Evolutionary conservation across 2,113 vertebrate species (phyloP), one percentile per base, ranked within the genome.

Genomic region (Cygnus atratus): DNA sequence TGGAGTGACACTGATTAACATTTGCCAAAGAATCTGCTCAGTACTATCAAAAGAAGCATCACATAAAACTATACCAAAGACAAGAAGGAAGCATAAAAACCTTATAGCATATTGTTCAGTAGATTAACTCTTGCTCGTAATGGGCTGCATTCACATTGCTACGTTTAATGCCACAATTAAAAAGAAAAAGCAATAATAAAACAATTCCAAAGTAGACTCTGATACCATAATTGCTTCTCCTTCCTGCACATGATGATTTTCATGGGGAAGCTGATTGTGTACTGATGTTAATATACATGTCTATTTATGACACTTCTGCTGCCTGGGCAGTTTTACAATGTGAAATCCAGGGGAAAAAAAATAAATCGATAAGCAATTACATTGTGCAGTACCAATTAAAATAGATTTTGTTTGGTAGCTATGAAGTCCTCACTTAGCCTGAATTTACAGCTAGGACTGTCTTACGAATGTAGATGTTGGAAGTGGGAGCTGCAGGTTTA

Each of bases 311-410:
- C 21, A 57, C 58, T 48, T 82, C 75, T 88, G 61, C 54, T 67
- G 57, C 62, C 37, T 39, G 46, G 33, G 35, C 76, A 75, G 52
- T 35, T 84, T 92, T 63, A 78, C 50, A 72, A 3, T 5, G 15
- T 61, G 79, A 67, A 94, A 90, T 44, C 29, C 7, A 7, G 14
- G 13, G 14, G 15, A 18, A 28, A 22, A 58, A 33, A 55, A 35
- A n/a, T 8, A 61, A 82, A 87, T 92, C 92, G 83, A 92, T 95
- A 92, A 92, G 48, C 66, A 91, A 88, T 92, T 84, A 88, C 39
- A 22, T 6, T 48, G n/a, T 28, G 44, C 57, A 33, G 29, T 12
- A 20, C 8, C 41, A 74, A 75, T 92, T 88, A 35, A 54, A 87
- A 39, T 4, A 50, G 59, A 24, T 77, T 6, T 25, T 8, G 63